Evolutionary conservation across 2,797 vertebrate species (phyloP).

Genomic region (Siniperca scherzeri): DNA sequence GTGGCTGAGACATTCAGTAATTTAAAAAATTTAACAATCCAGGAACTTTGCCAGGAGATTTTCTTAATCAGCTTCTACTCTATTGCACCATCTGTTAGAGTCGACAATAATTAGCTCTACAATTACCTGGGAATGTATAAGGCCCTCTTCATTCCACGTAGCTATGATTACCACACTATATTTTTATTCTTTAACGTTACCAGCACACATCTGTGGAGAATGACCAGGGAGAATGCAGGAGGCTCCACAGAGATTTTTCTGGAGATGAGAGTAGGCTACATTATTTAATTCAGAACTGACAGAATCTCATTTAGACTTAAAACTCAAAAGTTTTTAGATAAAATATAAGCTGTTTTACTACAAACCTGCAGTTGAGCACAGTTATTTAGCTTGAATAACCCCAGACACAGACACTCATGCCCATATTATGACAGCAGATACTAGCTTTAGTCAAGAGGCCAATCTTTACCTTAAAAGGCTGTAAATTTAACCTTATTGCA

Average conservation of each 20-base stretch:
- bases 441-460: neutral
- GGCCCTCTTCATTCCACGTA: conserved; percentile 21
- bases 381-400: conserved; percentile 10
- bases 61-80: conserved; percentile 65
- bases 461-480: neutral
- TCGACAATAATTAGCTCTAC: conserved; percentile 58
- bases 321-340: conserved; percentile 7
- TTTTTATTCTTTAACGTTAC: conserved; percentile 12
- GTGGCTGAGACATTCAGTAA: conserved; percentile 47
- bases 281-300: conserved; percentile 6
- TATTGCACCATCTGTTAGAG: conserved; percentile 72
- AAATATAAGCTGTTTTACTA: conserved; percentile 1
- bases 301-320: conserved; percentile 41
- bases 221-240: conserved; percentile 3
- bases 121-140: conserved; percentile 62
- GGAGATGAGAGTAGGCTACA: conserved; percentile 4
- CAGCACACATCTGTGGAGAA: conserved; percentile 7
- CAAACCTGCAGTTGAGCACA: neutral
- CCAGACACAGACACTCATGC: neutral
- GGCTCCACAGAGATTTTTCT: conserved; percentile 2
- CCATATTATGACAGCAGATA: neutral
- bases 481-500: neutral
- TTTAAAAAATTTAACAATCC: conserved; percentile 48
- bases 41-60: conserved; percentile 67
- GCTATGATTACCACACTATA: conserved; percentile 22